Conservation (phyloP, 2,888 invertebrate species). For the Drosophila neonasuta region DNA sequence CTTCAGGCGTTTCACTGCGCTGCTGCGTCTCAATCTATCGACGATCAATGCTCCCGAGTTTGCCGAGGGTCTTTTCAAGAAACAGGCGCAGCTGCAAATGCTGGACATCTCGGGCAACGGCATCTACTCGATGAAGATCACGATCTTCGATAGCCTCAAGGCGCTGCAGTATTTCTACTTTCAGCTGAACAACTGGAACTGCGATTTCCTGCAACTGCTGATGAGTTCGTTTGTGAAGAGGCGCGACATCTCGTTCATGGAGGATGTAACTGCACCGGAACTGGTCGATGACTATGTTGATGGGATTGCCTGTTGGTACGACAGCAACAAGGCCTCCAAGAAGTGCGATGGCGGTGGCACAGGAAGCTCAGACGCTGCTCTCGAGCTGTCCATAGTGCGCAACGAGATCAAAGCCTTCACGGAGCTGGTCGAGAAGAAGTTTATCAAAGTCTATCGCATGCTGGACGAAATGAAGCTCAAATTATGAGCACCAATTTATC, state of each 20-base stretch:
- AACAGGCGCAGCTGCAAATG: slow-evolving; percentile 74
- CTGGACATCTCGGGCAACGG: slow-evolving; percentile 79
- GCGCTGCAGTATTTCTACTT: slow-evolving; percentile 80
- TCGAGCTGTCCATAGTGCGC: slow-evolving; percentile 79
- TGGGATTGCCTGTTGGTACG: slow-evolving; percentile 81
- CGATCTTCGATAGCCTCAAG: slow-evolving; percentile 79
- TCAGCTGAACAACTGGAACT: slow-evolving; percentile 81
- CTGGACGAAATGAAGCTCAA: slow-evolving; percentile 79
- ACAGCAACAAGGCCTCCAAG: slow-evolving; percentile 73
- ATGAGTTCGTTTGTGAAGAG: slow-evolving; percentile 80
- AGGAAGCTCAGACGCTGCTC: slow-evolving; percentile 68
- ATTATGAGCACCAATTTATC: slow-evolving; percentile 49
- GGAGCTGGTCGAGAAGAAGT: slow-evolving; percentile 79
- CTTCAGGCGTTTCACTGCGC: slow-evolving; percentile 71
- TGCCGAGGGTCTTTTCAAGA: slow-evolving; percentile 79
- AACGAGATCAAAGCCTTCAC: slow-evolving; percentile 80
- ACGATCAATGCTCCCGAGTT: slow-evolving; percentile 74
- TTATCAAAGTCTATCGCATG: slow-evolving; percentile 78
- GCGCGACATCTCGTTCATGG: slow-evolving; percentile 78
- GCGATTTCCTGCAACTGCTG: slow-evolving; percentile 79
- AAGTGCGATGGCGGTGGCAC: slow-evolving; percentile 68
- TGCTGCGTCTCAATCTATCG: slow-evolving; percentile 79
- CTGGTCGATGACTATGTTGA: slow-evolving; percentile 81
- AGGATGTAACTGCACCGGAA: slow-evolving; percentile 79
- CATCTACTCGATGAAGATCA: slow-evolving; percentile 79